phyloP scores from a whole-genome alignment of 2,797 vertebrate genomes.

The Rhinophrynus dorsalis region DNA sequence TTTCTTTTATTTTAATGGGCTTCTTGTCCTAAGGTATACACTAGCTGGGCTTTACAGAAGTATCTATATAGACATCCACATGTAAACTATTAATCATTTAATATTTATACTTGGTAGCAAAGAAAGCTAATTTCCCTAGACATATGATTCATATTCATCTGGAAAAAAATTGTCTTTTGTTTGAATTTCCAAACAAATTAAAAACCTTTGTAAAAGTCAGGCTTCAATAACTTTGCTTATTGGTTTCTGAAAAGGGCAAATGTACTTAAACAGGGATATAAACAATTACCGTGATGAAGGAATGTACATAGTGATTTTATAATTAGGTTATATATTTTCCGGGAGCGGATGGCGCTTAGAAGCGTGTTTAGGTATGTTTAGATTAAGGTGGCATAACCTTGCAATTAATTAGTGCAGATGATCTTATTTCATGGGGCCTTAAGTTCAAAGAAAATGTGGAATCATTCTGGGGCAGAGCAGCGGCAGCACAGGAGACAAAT shows the following conservation, averaged over 20 bases:
- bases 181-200: constrained; percentile 74
- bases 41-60: too few species aligned
- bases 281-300: constrained; percentile 66
- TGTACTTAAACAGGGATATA: constrained; percentile 75
- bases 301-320: constrained; percentile 68
- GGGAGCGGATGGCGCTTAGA: constrained; percentile 10
- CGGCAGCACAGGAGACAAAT: too few species aligned
- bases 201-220: constrained; percentile 72
- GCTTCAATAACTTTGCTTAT: constrained; percentile 70
- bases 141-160: constrained; percentile 55
- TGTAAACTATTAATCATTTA: constrained; percentile 22
- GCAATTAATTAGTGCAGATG: constrained; percentile 43
- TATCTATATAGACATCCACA: not conserved
- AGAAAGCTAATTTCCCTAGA: constrained; percentile 39
- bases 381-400: constrained; percentile 47
- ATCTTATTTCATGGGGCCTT: not conserved
- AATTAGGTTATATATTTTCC: constrained; percentile 62
- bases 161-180: constrained; percentile 68
- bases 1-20: too few species aligned
- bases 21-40: too few species aligned
- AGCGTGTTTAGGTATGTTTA: constrained; percentile 44
- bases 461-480: too few species aligned
- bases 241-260: constrained; percentile 75
- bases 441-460: too few species aligned
- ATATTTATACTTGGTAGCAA: constrained; percentile 31